A percentile compares a stretch with the other conserved stretches of the same genome.
Conservation (phyloP, 1,140 invertebrate genomes). For the Hyles vespertilio region DNA sequence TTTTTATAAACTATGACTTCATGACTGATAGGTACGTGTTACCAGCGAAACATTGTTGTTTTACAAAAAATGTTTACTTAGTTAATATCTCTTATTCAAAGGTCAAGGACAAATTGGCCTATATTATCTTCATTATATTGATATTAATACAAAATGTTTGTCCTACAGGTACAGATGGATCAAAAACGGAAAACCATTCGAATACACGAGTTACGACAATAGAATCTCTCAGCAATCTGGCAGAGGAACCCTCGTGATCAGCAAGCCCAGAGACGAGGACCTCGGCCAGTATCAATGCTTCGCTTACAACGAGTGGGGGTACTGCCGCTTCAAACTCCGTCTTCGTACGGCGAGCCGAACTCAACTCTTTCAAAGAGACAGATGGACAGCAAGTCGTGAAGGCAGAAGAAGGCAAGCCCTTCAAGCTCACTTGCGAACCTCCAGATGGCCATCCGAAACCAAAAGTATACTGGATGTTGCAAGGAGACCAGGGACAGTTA, state of each 20-base stretch:
- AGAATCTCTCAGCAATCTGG: constrained; percentile 95
- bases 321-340: constrained; percentile 95
- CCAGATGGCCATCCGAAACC: constrained; percentile 97
- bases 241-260: constrained; percentile 93
- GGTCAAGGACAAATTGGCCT: too few relatives aligned
- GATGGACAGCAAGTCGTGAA: constrained; percentile 81
- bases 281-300: constrained; percentile 98
- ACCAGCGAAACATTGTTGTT: too few relatives aligned
- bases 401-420: constrained; percentile 91
- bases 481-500: constrained; percentile 85
- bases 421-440: constrained; percentile 90
- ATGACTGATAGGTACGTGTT: too few relatives aligned
- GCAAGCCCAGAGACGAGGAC: constrained; percentile 92
- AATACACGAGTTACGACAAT: constrained; percentile 93
- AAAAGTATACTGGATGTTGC: constrained; percentile 94
- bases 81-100: too few relatives aligned
- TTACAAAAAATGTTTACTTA: too few relatives aligned
- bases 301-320: constrained; percentile 95
- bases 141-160: too few relatives aligned
- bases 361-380: constrained; percentile 89
- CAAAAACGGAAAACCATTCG: constrained; percentile 95
- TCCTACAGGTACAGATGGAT: constrained; percentile 92
- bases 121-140: too few relatives aligned
- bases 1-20: too few relatives aligned
- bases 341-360: constrained; percentile 94